phyloP scores from a whole-genome alignment of 1,140 invertebrate species.

The Saccostrea echinata region DNA sequence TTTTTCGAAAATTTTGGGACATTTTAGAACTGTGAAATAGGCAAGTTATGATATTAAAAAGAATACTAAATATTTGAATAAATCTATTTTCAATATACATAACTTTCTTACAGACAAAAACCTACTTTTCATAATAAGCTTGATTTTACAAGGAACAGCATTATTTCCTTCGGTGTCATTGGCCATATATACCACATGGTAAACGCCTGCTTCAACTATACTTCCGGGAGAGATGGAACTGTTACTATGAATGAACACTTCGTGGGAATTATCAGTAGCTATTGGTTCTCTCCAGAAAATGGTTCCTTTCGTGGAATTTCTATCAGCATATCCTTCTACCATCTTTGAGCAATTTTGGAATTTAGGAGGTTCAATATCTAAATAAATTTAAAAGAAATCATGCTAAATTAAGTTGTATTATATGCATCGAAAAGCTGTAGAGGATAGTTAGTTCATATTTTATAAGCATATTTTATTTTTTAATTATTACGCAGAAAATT shows the following conservation, averaged over 20 bases:
- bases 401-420: too few species aligned
- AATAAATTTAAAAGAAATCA: too few species aligned
- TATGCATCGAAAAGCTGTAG: too few species aligned
- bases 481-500: too few species aligned
- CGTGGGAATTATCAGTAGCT: constrained; percentile 42
- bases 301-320: neutral
- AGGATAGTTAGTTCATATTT: neutral
- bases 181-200: constrained; percentile 43
- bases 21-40: neutral
- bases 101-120: neutral
- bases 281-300: constrained; percentile 34
- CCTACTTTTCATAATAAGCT: constrained; percentile 52
- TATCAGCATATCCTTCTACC: constrained; percentile 23
- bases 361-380: constrained; percentile 40
- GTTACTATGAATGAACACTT: neutral
- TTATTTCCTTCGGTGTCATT: constrained; percentile 42
- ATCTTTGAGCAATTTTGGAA: constrained; percentile 11
- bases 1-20: constrained; percentile 3
- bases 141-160: constrained; percentile 46
- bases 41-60: too few species aligned
- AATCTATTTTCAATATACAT: too few species aligned
- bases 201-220: neutral
- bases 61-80: too few species aligned
- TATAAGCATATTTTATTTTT: too few species aligned
- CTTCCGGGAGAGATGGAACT: neutral